Evolutionary conservation across 2,888 invertebrate species (phyloP).

Genomic region (Iphiclides podalirius): DNA sequence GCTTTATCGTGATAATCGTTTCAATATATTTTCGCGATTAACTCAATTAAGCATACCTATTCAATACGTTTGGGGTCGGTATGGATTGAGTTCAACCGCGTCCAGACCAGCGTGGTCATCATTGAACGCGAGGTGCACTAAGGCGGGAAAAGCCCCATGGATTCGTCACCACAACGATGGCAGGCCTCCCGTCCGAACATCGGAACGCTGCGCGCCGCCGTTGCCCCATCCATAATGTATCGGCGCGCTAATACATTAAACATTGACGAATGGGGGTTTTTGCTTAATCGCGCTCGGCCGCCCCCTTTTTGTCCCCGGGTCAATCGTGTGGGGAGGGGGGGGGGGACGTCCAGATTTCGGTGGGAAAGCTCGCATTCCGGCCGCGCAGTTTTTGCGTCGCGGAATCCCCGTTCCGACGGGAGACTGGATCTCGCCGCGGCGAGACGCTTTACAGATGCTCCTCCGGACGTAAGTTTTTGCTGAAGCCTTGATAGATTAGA

Average conservation of each 20-base stretch:
- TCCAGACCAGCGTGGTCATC: slow-evolving; percentile 32
- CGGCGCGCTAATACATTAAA: slow-evolving; percentile 75
- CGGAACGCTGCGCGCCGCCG: no score
- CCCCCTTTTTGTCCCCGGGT: slow-evolving; percentile 57
- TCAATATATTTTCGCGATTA: no score
- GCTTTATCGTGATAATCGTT: no score
- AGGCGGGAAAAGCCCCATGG: no score
- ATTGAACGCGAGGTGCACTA: no score
- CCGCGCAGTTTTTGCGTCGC: slow-evolving; percentile 54
- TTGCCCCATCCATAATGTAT: slow-evolving; percentile 76
- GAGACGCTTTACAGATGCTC: slow-evolving; percentile 34
- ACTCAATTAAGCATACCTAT: no score
- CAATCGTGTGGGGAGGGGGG: no score
- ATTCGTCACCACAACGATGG: no score
- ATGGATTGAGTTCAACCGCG: no score
- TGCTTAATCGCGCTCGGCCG: slow-evolving; percentile 70
- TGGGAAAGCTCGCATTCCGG: slow-evolving; percentile 67
- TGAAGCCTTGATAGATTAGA: slow-evolving; percentile 40
- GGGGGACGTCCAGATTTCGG: slow-evolving; percentile 58
- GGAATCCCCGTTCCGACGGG: slow-evolving; percentile 51
- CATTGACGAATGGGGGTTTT: slow-evolving; percentile 77
- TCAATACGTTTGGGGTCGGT: no score
- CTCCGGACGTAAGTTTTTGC: slow-evolving; percentile 46
- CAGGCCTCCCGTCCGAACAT: no score
- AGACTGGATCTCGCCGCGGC: slow-evolving; percentile 42